phyloP scores from a whole-genome alignment of 35 echinoderm and acorn worm genomes.

The Hemicentrotus pulcherrimus region DNA sequence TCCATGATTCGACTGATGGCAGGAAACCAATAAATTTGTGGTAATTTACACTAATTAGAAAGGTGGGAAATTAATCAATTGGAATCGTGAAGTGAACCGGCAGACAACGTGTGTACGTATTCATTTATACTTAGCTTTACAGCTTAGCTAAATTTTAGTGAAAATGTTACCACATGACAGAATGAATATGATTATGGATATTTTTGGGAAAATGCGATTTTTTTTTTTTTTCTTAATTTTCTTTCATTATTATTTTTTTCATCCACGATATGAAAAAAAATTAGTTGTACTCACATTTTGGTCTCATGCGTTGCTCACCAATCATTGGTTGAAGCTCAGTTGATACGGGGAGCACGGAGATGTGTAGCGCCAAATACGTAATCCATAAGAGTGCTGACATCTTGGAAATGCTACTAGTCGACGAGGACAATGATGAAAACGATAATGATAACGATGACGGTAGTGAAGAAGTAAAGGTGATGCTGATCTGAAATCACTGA shows the following conservation, averaged over 20 bases:
- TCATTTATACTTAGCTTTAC: too few species aligned
- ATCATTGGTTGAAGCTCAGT: background rate
- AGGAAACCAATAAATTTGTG: background rate
- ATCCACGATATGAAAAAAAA: background rate
- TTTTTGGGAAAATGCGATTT: too few species aligned
- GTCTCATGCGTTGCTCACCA: background rate
- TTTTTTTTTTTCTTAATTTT: background rate
- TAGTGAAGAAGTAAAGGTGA: background rate
- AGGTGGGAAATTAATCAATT: background rate
- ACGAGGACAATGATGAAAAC: too few species aligned
- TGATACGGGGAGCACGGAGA: background rate
- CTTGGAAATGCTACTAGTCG: background rate
- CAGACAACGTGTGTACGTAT: too few species aligned
- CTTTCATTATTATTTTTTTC: background rate
- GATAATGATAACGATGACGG: too few species aligned
- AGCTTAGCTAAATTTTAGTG: too few species aligned
- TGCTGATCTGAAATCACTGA: background rate
- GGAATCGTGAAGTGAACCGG: background rate
- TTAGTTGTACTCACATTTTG: background rate
- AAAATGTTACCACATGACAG: too few species aligned
- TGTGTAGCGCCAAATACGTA: background rate
- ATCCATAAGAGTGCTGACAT: background rate
- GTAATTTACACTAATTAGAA: background rate
- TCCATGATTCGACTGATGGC: background rate
- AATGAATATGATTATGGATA: too few species aligned